Evolutionary conservation across 2,797 vertebrate genomes (phyloP).

Genomic region (Anolis apletophallus): DNA sequence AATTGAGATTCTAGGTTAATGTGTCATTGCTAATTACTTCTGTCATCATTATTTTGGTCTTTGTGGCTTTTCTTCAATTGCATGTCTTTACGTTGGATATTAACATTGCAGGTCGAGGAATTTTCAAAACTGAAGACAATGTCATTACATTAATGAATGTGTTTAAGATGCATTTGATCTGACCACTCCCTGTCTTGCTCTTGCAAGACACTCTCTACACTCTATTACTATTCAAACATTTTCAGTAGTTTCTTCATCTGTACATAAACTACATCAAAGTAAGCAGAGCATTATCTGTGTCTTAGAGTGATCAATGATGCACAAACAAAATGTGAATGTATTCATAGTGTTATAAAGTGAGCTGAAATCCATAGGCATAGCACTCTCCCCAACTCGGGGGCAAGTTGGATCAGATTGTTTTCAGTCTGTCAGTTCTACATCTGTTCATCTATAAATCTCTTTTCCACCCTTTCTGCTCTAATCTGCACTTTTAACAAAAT

Average conservation of each 20-base stretch:
- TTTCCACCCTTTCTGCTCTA: not conserved
- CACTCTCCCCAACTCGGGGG: too few relatives aligned
- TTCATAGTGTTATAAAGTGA: not conserved
- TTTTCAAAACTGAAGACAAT: not conserved
- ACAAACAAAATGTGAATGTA: not conserved
- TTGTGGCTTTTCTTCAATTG: not conserved
- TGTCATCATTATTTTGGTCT: not conserved
- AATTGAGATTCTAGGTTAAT: not conserved
- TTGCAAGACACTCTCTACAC: not conserved
- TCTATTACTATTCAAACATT: slow-evolving; percentile 18
- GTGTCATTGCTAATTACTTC: not conserved
- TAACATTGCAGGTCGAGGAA: not conserved
- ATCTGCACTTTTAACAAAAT: not conserved
- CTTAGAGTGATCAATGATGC: slow-evolving; percentile 11
- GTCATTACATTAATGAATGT: not conserved
- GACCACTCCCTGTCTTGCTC: not conserved
- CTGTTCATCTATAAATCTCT: not conserved
- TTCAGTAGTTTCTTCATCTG: not conserved
- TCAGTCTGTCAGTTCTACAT: not conserved
- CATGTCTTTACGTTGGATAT: not conserved
- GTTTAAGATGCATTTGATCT: not conserved
- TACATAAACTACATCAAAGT: not conserved
- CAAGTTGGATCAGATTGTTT: not conserved
- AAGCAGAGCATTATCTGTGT: not conserved
- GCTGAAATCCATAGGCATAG: not conserved